Evolutionary conservation across 2,797 vertebrate species (phyloP).

Genomic region (Pipistrellus pipistrellus): DNA sequence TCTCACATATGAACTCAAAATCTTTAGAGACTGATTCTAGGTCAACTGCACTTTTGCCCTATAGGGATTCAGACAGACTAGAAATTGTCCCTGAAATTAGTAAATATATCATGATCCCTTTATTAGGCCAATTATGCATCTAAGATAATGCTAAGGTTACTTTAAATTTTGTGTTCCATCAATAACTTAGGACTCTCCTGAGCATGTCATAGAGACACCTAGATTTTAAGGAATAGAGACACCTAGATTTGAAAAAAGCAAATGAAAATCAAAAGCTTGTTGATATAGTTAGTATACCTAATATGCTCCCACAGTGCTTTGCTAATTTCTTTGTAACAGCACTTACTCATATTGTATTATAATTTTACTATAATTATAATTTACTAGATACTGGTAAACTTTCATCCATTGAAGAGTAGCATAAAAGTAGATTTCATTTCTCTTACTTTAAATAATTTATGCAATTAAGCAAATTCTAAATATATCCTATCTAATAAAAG

Average conservation of each 20-base stretch:
- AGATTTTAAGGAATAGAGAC: slow-evolving; percentile 32
- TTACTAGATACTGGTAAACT: background rate
- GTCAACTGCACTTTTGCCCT: slow-evolving; percentile 18
- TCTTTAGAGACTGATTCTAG: slow-evolving; percentile 36
- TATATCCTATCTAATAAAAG: too few relatives aligned
- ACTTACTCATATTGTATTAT: background rate
- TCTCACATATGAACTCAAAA: background rate
- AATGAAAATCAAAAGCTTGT: slow-evolving; percentile 47
- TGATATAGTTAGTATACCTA: background rate
- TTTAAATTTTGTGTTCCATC: background rate
- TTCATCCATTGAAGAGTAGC: background rate
- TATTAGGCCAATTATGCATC: background rate
- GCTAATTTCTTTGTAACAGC: background rate
- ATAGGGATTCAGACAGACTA: background rate
- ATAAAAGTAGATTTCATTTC: slow-evolving; percentile 24
- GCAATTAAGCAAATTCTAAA: background rate
- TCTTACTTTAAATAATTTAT: slow-evolving; percentile 29
- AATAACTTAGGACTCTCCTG: background rate
- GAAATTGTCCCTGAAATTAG: background rate
- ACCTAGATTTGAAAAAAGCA: slow-evolving; percentile 44
- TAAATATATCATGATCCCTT: background rate
- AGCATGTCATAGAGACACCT: background rate
- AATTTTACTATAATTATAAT: background rate
- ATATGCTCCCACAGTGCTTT: background rate
- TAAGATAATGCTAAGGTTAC: background rate